phyloP scores from a whole-genome alignment of 2,888 invertebrate species.

The Melolontha melolontha region DNA sequence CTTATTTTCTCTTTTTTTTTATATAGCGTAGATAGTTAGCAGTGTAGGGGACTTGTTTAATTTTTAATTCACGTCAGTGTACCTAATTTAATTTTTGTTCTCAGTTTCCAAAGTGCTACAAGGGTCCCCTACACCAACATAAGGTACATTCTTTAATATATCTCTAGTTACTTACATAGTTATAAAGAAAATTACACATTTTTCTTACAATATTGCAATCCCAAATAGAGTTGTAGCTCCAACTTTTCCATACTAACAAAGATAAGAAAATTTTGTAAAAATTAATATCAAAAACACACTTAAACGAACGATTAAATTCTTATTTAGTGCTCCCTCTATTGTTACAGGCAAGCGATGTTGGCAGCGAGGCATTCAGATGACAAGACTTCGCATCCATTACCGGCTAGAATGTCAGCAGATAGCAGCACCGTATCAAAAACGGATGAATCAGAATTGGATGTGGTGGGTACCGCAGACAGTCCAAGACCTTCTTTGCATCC shows the following conservation, averaged over 20 bases:
- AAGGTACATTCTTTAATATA: constrained; percentile 40
- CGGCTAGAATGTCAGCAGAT: constrained; percentile 65
- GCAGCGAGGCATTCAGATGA: constrained; percentile 69
- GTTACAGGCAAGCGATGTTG: constrained; percentile 81
- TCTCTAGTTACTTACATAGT: not conserved
- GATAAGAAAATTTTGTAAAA: too few species aligned
- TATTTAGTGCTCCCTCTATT: constrained; percentile 37
- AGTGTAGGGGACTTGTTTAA: constrained; percentile 33
- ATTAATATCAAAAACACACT: not conserved
- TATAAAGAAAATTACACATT: not conserved
- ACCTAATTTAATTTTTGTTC: constrained; percentile 40
- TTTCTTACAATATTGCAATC: not conserved
- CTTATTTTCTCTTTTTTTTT: too few species aligned
- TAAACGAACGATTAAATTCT: constrained; percentile 2
- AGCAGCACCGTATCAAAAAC: constrained; percentile 72
- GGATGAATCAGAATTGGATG: constrained; percentile 90
- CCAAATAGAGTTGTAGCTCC: not conserved
- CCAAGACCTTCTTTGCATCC: constrained; percentile 74
- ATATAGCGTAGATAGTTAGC: too few species aligned
- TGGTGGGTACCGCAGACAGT: constrained; percentile 88
- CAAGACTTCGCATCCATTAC: constrained; percentile 67
- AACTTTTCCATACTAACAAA: not conserved
- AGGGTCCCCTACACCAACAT: constrained; percentile 43
- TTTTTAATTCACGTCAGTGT: constrained; percentile 1
- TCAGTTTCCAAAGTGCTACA: constrained; percentile 43